Base-by-base conservation (phyloP, 2,113 vertebrate genomes). In the Cyphomyrus plagiostoma region DNA sequence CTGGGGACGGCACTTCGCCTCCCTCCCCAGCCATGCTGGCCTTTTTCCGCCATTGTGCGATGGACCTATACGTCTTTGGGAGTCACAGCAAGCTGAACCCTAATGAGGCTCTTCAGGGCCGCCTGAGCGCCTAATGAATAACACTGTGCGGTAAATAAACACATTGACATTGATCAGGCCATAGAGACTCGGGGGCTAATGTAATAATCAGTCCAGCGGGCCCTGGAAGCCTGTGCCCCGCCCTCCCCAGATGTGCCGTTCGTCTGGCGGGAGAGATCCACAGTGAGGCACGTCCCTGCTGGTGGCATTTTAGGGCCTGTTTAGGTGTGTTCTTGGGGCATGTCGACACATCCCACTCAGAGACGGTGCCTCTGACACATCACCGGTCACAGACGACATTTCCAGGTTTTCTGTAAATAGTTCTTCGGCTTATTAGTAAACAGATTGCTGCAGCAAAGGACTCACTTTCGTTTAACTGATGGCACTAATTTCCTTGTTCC, bases 121-220 rank as follows among this genome's bases (percentile, higher is more conserved):
- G 94, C 94, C 94, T 94, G 94, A 95, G 94, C 94, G 93, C 93
- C 95, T 95, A 95, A 96, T 95, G 95, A 96, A 96, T 95, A 94
- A 95, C 94, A 93, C 93, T 83, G 92, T 88, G 91, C 93, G 91
- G 93, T 88, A 94, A 94, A 96, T 95, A 96, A 97, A 97, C 95
- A 96, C 93, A 95, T 95, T 96, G 92, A 90, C 96, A 96, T 95
- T 95, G 95, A 96, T 96, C 94, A 94, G 90, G 90, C 92, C 92
- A 95, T 95, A 93, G 95, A 93, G 92, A 93, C 95, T 95, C 1
- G n/a, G 93, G 92, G 90, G 91, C 91, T 96, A 96, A 96, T 94
- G 93, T 94, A 94, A 95, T 96, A 94, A 94, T 90, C 90, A 62
- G 91, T 70, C 90, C 91, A 85, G 90, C 86, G 88, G 89, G 93